Conservation (phyloP, 2,113 vertebrate species). For the Desmodus rotundus region DNA sequence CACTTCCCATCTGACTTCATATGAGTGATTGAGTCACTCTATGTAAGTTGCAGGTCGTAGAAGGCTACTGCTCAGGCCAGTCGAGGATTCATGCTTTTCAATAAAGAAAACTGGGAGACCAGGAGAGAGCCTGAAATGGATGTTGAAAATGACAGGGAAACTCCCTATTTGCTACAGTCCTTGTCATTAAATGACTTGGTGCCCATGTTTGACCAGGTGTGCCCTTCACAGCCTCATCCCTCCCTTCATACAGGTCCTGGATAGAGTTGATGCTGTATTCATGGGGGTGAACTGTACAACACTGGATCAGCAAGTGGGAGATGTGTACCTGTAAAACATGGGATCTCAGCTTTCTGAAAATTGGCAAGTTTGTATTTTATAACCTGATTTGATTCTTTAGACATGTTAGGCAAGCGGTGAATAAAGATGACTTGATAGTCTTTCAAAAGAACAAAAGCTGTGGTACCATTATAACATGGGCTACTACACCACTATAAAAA, state of each 20-base stretch:
- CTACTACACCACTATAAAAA: too few relatives aligned
- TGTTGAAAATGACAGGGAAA: rapidly evolving
- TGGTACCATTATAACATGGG: too few relatives aligned
- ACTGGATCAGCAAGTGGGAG: rapidly evolving
- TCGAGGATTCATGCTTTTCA: not conserved
- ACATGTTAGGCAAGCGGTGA: too few relatives aligned
- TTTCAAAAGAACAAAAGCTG: not conserved
- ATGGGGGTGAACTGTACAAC: rapidly evolving
- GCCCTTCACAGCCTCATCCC: rapidly evolving
- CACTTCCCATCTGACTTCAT: rapidly evolving
- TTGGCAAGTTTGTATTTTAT: rapidly evolving
- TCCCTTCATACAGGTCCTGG: rapidly evolving
- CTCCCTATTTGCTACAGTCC: rapidly evolving
- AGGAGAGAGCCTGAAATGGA: not conserved
- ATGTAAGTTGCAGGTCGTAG: too few relatives aligned
- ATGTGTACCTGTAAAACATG: rapidly evolving
- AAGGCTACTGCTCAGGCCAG: rapidly evolving
- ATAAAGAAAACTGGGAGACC: rapidly evolving
- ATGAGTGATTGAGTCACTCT: rapidly evolving
- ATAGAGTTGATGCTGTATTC: rapidly evolving
- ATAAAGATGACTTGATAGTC: rapidly evolving
- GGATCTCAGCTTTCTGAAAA: rapidly evolving
- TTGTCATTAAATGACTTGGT: rapidly evolving
- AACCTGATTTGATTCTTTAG: not conserved
- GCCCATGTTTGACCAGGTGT: rapidly evolving